Conservation (phyloP, 2,797 vertebrate genomes). For the Mus spretus region DNA sequence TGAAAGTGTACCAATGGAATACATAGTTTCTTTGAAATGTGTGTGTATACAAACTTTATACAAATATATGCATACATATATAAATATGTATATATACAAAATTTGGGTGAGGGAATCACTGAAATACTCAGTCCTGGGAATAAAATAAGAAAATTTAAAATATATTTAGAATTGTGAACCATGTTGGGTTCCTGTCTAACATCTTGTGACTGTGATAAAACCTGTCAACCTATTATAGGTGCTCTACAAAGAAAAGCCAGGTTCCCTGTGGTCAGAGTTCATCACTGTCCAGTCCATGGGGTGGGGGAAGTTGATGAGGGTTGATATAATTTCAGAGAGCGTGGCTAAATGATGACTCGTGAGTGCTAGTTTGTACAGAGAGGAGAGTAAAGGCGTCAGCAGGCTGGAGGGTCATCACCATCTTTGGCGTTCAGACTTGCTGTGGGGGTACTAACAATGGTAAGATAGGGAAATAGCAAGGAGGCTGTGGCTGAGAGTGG, state of each 20-base stretch:
- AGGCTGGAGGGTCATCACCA: too few species aligned
- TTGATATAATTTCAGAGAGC: neutral
- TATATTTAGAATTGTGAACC: neutral
- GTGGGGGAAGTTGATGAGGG: neutral
- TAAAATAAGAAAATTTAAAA: constrained; percentile 34
- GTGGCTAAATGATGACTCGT: neutral
- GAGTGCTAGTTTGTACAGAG: neutral
- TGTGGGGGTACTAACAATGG: neutral
- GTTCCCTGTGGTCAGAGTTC: neutral
- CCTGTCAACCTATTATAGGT: neutral
- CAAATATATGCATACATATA: too few species aligned
- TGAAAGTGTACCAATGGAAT: neutral
- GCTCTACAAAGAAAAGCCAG: too few species aligned
- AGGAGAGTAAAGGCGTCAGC: neutral
- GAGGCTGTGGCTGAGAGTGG: neutral
- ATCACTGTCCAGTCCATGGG: neutral
- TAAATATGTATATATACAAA: neutral
- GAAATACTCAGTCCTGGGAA: constrained; percentile 17
- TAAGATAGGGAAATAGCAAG: neutral
- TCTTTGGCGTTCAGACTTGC: neutral
- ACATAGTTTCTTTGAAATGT: neutral
- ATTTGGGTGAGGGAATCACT: neutral
- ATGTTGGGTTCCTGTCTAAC: neutral
- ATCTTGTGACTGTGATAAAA: constrained; percentile 18
- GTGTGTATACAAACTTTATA: too few species aligned